phyloP scores from a whole-genome alignment of 2,113 vertebrate species.

The Notarius lentiginosus region DNA sequence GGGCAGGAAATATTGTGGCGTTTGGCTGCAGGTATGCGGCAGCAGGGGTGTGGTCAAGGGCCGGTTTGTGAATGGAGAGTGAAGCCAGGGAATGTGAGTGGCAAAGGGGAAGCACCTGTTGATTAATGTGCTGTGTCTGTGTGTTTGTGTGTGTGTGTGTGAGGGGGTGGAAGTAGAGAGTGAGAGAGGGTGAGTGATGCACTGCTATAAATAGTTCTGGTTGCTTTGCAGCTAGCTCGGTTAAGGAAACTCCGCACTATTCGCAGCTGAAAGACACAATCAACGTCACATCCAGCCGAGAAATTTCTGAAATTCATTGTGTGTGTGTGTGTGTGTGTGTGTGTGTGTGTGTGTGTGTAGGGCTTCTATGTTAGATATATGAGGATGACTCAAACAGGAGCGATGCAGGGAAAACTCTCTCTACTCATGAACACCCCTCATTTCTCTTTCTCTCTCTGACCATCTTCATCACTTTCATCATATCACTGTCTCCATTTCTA shows the following conservation, averaged over 20 bases:
- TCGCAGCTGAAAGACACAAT: background rate
- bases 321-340: background rate
- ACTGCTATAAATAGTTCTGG: conserved; percentile 49
- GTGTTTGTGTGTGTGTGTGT: conserved; percentile 6
- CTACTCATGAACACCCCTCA: background rate
- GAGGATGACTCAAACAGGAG: background rate
- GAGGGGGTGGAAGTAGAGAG: conserved; percentile 37
- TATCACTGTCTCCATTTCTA: background rate
- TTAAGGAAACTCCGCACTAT: conserved; percentile 39
- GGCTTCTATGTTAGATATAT: conserved; percentile 4
- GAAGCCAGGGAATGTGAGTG: no score
- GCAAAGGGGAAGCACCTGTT: no score
- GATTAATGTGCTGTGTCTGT: no score
- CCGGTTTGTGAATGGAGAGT: no score
- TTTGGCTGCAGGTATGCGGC: no score
- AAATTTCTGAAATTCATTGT: background rate
- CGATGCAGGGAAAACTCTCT: background rate
- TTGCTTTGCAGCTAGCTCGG: conserved; percentile 44
- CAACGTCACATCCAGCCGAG: background rate
- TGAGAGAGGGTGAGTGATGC: conserved; percentile 18
- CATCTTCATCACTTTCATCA: background rate
- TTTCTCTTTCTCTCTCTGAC: background rate
- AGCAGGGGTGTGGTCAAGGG: no score
- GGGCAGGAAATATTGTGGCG: no score
- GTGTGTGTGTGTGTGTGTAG: background rate